Conservation (phyloP, 2,113 vertebrate species). For the Tringa solitaria region DNA sequence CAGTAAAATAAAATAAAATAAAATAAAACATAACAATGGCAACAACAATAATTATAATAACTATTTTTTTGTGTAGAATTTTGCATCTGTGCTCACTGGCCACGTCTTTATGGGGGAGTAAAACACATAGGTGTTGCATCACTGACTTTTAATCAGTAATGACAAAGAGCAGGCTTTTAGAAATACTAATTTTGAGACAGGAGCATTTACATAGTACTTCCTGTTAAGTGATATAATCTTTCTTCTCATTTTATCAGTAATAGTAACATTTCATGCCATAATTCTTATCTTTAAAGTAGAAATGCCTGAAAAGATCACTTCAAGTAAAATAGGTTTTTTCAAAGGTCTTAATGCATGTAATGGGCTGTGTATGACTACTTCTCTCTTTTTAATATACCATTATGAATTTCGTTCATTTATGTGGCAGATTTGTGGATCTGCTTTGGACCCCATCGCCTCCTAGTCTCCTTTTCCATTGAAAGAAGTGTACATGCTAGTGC, state of each 20-base stretch:
- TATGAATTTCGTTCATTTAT: not conserved
- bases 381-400: not conserved
- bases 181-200: not conserved
- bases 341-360: not conserved
- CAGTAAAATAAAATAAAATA: not conserved
- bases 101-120: not conserved
- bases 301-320: not conserved
- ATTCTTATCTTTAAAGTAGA: not conserved
- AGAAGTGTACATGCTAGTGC: not conserved
- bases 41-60: not conserved
- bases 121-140: not conserved
- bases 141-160: not conserved
- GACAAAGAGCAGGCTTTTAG: not conserved
- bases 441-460: not conserved
- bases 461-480: not conserved
- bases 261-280: not conserved
- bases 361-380: not conserved
- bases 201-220: not conserved
- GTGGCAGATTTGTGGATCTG: not conserved
- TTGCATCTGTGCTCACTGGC: not conserved
- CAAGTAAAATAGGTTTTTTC: not conserved
- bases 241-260: not conserved
- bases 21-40: no score
- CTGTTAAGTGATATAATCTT: not conserved
- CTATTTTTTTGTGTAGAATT: not conserved